phyloP scores from a whole-genome alignment of 2,113 vertebrate species.

The Jacana jacana region DNA sequence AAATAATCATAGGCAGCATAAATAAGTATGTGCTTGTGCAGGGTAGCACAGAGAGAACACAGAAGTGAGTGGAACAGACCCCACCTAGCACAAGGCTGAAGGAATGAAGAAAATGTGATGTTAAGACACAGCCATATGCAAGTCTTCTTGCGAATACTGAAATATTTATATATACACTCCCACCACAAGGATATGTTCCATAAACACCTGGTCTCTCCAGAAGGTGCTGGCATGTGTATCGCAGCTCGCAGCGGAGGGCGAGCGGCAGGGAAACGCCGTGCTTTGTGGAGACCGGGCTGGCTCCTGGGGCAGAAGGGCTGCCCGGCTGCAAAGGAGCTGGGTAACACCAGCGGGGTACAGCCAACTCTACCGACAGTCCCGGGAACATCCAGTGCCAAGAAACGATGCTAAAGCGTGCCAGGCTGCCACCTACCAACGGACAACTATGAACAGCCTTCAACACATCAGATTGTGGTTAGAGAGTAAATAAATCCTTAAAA shows the following conservation, averaged over 20 bases:
- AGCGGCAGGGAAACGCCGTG: not conserved
- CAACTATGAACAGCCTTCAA: not conserved
- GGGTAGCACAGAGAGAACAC: too few species aligned
- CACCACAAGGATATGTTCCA: not conserved
- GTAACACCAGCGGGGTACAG: not conserved
- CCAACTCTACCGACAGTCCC: not conserved
- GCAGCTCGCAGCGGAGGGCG: accelerated
- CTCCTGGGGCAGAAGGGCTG: not conserved
- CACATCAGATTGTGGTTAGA: not conserved
- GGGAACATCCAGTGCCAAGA: not conserved
- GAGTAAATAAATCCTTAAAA: not conserved
- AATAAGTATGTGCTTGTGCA: not conserved
- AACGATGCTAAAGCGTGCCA: not conserved
- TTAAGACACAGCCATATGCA: not conserved
- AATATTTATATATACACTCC: not conserved
- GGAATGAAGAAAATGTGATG: not conserved
- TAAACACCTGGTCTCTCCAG: not conserved
- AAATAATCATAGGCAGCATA: not conserved
- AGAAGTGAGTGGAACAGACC: not conserved
- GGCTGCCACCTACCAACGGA: not conserved
- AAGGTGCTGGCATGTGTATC: accelerated
- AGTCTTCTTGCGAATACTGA: not conserved
- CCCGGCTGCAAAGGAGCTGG: not conserved
- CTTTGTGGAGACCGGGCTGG: not conserved
- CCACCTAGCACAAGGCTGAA: not conserved